Base-by-base conservation (phyloP, 2,797 vertebrate genomes). In the Lemur catta region DNA sequence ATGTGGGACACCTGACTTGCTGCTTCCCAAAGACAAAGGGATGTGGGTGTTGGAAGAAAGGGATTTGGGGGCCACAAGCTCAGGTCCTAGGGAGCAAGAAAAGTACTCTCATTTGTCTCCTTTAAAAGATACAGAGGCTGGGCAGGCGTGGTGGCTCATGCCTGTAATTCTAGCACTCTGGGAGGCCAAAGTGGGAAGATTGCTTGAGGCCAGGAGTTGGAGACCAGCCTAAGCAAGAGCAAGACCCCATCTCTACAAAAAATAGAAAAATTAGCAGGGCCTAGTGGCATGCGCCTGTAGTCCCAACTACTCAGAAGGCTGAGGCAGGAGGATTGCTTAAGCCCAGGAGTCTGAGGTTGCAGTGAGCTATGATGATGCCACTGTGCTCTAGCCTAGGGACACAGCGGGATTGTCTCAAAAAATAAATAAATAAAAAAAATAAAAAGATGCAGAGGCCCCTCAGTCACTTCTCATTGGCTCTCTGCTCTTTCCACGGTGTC, bases 1-100 rank as follows among this genome's bases (percentile, higher is more conserved):
- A 93, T 97, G 65, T 93, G 86, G 97, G 94, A 92, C 63, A 0
- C 78, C 43, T 86, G 84, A 91, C 59, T 92, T 86, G 81, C 84
- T 72, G 79, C 69, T 91, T 92, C 88, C 65, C 75, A 94, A 75
- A 95, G 79, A 97, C 87, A 97, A 95, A 95, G 72, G 86, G n/a
- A 85, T 2, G 26, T 81, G 43, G 91, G 91, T 7, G 24, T 75
- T 88, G 50, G 93, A 87, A 93, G 41, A 94, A 67, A 94, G 61
- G 80, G 52, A 43, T 55, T 84, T 80, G 2, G 43, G 89, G 72
- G 61, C 50, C 71, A 87, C 14, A 59, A 78, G 69, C 50, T 91
- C 5, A 55, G 4, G 43, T 90, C 55, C 67, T 55, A 33, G 50
- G 82, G 41, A 94, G 52, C 46, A 57, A 92, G 50, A 95, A 52